These are phyloP conservation scores for Acheta domesticus DNA, from an alignment of 2,888 invertebrate species.

Conservation along the genomic window DNA sequence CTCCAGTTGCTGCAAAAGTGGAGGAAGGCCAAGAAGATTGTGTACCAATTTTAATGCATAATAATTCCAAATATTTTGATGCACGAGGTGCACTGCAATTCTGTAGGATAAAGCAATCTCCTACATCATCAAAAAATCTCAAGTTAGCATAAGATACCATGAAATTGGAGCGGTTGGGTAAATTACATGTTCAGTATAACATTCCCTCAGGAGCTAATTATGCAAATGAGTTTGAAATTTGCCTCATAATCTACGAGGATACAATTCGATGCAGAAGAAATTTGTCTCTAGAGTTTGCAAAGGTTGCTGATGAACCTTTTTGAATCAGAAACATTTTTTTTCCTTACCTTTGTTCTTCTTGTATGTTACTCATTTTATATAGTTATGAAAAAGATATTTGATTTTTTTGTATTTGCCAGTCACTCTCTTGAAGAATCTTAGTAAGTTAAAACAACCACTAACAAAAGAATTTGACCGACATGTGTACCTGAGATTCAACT, in stretches of 20 bases:
- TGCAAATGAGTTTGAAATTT: slow-evolving; percentile 24
- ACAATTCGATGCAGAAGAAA: slow-evolving; percentile 30
- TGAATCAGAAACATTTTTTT: background rate
- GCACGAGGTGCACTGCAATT: slow-evolving; percentile 20
- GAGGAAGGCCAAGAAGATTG: slow-evolving; percentile 22
- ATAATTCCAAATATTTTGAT: background rate
- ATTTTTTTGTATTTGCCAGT: too few species aligned
- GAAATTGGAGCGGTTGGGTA: slow-evolving; percentile 28
- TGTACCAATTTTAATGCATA: background rate
- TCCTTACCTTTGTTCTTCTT: too few species aligned
- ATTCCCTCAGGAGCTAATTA: background rate
- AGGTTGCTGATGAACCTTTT: slow-evolving; percentile 1
- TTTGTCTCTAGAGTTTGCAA: slow-evolving; percentile 26
- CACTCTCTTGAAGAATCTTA: too few species aligned
- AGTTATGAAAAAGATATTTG: too few species aligned
- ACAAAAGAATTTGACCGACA: too few species aligned
- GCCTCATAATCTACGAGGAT: slow-evolving; percentile 29
- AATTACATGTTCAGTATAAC: slow-evolving; percentile 26
- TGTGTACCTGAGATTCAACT: too few species aligned
- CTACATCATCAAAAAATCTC: slow-evolving; percentile 25
- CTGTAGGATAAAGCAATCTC: background rate
- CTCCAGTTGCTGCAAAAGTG: background rate
- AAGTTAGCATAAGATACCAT: slow-evolving; percentile 24
- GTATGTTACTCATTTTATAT: too few species aligned
- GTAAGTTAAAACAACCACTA: too few species aligned